Percentiles rank a stretch among this genome's conserved stretches.
Conservation (phyloP, 1,140 invertebrate genomes). For the Pararge aegeria region DNA sequence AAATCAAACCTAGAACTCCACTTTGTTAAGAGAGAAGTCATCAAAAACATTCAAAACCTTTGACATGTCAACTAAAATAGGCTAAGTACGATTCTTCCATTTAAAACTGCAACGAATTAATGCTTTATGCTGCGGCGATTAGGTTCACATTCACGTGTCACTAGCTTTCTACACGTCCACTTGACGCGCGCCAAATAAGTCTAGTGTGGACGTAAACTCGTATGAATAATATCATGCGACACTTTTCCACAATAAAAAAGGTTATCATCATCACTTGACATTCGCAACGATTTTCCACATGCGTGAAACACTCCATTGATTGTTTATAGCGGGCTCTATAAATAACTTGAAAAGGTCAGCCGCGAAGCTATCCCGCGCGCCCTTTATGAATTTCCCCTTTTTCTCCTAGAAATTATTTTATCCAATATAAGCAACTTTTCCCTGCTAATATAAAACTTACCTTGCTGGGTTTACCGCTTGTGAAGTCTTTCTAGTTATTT, state of each 20-base stretch:
- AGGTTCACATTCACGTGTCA: conserved; percentile 14
- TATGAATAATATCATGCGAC: conserved; percentile 1
- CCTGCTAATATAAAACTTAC: too few relatives aligned
- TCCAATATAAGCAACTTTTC: too few relatives aligned
- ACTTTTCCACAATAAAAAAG: conserved; percentile 5
- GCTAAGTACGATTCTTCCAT: conserved; percentile 11
- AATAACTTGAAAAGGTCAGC: conserved; percentile 71
- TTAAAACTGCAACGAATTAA: conserved; percentile 3
- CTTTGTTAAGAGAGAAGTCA: neutral
- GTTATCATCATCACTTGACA: conserved; percentile 28
- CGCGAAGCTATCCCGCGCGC: conserved; percentile 60
- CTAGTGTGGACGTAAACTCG: conserved; percentile 10
- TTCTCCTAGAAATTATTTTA: neutral
- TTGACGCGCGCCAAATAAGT: conserved; percentile 29
- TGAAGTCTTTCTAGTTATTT: conserved; percentile 57
- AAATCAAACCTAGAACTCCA: neutral
- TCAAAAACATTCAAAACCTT: conserved; percentile 6
- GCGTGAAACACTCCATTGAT: conserved; percentile 48
- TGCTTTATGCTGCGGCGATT: conserved; percentile 8
- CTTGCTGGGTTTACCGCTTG: conserved; percentile 32
- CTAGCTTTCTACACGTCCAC: conserved; percentile 3
- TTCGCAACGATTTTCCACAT: conserved; percentile 47
- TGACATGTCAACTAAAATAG: conserved; percentile 17
- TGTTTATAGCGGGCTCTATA: conserved; percentile 65
- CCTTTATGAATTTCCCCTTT: conserved; percentile 43